Percentiles rank a stretch among this genome's conserved stretches.
These are phyloP conservation scores for Cerastoderma edule DNA, from an alignment of 2,888 invertebrate genomes.

Conservation along the genomic window DNA sequence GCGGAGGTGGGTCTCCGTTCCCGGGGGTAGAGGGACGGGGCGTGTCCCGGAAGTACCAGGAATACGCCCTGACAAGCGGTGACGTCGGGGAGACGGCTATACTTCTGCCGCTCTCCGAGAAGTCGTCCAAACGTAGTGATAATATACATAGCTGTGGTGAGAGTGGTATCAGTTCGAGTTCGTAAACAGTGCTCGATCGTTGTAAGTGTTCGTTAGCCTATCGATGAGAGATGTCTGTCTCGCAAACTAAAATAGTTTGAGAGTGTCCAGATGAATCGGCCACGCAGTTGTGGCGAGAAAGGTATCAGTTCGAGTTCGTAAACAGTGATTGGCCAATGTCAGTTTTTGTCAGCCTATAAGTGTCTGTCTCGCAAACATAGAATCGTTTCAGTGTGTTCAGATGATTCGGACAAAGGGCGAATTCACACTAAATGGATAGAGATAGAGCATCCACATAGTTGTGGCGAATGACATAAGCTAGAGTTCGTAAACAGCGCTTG, in stretches of 20 bases:
- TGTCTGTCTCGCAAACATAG: too few species aligned
- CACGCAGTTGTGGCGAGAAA: conserved; percentile 68
- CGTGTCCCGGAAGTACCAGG: neutral
- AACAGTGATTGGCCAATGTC: neutral
- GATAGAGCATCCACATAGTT: too few species aligned
- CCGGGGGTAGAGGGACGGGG: conserved; percentile 17
- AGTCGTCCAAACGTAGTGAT: conserved; percentile 18
- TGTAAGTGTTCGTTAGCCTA: too few species aligned
- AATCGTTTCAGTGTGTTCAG: too few species aligned
- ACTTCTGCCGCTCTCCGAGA: conserved; percentile 23
- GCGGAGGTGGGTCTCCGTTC: neutral
- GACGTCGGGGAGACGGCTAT: conserved; percentile 41
- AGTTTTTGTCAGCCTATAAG: too few species aligned
- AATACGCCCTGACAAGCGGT: conserved; percentile 18
- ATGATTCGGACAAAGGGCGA: too few species aligned
- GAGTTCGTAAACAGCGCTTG: too few species aligned
- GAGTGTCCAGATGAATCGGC: too few species aligned
- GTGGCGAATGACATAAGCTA: too few species aligned
- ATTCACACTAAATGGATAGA: too few species aligned
- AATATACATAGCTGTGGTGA: conserved; percentile 64
- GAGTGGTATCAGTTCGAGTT: conserved; percentile 68
- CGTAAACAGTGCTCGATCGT: neutral
- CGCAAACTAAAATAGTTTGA: too few species aligned
- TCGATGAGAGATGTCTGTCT: too few species aligned
- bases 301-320: conserved; percentile 63